Percentiles rank a stretch among this genome's conserved stretches.
These are phyloP conservation scores for Phocoena sinus DNA, from an alignment of 2,113 vertebrate genomes.

Conservation along the genomic window DNA sequence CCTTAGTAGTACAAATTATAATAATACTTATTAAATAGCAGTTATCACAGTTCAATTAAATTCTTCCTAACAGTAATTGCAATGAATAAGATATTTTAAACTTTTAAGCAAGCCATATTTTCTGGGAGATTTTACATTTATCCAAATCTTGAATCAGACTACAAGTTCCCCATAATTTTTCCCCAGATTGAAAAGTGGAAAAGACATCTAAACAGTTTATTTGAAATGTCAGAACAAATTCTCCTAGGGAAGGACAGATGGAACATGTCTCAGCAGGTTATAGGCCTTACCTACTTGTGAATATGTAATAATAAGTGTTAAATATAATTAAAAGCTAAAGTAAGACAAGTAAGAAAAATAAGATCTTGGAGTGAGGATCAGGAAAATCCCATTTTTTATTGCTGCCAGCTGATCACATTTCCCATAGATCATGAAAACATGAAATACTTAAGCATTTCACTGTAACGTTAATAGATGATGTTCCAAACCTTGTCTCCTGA, in stretches of 20 bases:
- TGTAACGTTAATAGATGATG: slow-evolving; percentile 28
- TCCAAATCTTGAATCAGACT: neutral
- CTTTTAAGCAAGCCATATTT: neutral
- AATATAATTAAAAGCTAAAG: slow-evolving; percentile 27
- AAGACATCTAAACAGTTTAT: slow-evolving; percentile 4
- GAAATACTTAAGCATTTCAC: slow-evolving; percentile 25
- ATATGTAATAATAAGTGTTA: neutral
- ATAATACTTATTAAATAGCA: neutral
- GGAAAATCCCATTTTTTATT: slow-evolving; percentile 28
- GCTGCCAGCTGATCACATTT: slow-evolving; percentile 8
- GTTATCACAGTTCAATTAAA: slow-evolving; percentile 3
- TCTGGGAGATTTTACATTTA: neutral
- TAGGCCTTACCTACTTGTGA: neutral
- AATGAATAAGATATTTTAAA: neutral
- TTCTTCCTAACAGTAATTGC: neutral
- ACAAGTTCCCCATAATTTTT: neutral
- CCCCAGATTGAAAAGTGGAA: neutral
- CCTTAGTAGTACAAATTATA: neutral
- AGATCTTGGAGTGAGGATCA: neutral
- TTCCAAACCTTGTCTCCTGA: slow-evolving; percentile 17
- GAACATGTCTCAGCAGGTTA: neutral
- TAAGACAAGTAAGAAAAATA: slow-evolving; percentile 17
- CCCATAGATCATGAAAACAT: neutral
- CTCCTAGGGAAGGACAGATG: neutral
- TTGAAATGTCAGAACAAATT: slow-evolving; percentile 31